Conservation (phyloP, 2,888 invertebrate genomes). For the Rhabditophanes sp. region DNA sequence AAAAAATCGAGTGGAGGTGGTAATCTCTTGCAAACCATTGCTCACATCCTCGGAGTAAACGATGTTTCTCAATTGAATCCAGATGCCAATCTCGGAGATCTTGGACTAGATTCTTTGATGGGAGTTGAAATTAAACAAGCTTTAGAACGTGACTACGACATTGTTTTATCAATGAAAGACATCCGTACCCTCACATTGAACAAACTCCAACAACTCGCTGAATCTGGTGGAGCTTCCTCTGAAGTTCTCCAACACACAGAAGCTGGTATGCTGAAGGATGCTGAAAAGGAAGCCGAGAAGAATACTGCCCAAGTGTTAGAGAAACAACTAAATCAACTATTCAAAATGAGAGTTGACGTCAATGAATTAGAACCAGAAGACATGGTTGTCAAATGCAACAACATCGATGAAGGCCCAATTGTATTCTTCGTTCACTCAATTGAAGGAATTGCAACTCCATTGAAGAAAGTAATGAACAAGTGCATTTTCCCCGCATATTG, state of each 20-base stretch:
- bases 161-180: conserved; percentile 70
- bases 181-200: too few species aligned
- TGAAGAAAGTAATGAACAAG: conserved; percentile 58
- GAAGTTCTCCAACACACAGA: too few species aligned
- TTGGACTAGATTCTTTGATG: conserved; percentile 93
- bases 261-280: too few species aligned
- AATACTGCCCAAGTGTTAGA: too few species aligned
- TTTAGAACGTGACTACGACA: conserved; percentile 55
- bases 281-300: too few species aligned
- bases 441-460: too few species aligned
- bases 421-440: conserved; percentile 59
- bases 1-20: too few species aligned
- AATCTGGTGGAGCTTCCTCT: too few species aligned
- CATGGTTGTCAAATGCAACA: conserved; percentile 54
- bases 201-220: too few species aligned
- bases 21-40: neutral
- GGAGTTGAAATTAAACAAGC: conserved; percentile 74
- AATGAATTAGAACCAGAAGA: conserved; percentile 61
- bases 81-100: conserved; percentile 67
- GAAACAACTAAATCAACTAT: too few species aligned
- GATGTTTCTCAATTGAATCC: conserved; percentile 61
- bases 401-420: conserved; percentile 30
- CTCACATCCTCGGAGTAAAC: conserved; percentile 53
- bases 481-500: conserved; percentile 45
- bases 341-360: too few species aligned